Base-by-base conservation (phyloP, 2,113 vertebrate genomes). In the Corvus cornix region DNA sequence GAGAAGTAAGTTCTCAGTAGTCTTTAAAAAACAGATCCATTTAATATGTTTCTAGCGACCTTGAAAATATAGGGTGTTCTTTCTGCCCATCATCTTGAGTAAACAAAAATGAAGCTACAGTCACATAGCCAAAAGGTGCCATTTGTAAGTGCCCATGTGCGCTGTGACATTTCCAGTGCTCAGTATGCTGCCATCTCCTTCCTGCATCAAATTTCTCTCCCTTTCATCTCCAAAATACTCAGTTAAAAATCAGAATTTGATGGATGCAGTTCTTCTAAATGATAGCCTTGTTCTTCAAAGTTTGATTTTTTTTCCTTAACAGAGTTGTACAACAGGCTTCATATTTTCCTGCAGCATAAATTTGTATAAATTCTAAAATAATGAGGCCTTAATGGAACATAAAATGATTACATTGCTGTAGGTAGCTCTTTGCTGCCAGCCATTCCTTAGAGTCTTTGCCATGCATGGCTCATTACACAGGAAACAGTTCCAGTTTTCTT, bases 361-460 rank as follows among this genome's bases (percentile, higher is more conserved):
- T 95, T 58, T 49, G 7, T 56, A 95, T 31, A 92, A 79, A 95
- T 67, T 63, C 22, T 60, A 87, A 96, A 95, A 72, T 56, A 96
- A 75, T 1, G 58, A 90, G 58, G 41, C 63, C 15, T 9, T 70
- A 89, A 58, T 59, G 33, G 55, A 86, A 92, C 39, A 86, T 68
- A 87, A 96, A 95, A 94, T 48, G 6, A 51, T n/a, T 55, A 46
- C 52, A 76, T 31, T 59, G 72, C 31, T 93, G 33, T 16, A 73
- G 72, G 85, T 22, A 58, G 43, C 16, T 86, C 59, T 93, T 88
- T 74, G 60, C 75, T 91, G 79, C 72, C 4, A 19, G 76, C 73
- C 83, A 73, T 88, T 89, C 80, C 66, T 72, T n/a, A 37, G 48
- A 90, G 37, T 49, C 68, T 75, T 89, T 86, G 63, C 72, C 59